Conservation (phyloP, 2,113 vertebrate species). For the Morone saxatilis region DNA sequence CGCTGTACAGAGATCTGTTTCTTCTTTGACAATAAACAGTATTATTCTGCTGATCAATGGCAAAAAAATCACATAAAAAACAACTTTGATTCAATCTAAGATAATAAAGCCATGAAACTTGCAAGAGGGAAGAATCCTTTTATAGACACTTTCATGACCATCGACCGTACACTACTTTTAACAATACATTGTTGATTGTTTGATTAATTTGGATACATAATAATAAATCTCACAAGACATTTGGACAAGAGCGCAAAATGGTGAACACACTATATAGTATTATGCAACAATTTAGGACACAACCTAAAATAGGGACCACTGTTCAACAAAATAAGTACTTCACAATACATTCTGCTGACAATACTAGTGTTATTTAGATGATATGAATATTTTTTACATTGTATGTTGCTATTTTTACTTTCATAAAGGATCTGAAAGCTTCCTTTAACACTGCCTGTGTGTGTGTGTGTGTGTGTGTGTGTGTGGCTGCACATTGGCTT, state of each 20-base stretch:
- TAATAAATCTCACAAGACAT: not conserved
- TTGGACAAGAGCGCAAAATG: not conserved
- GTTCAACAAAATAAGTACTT: not conserved
- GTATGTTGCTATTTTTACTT: not conserved
- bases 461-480: constrained; percentile 35
- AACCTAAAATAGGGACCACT: no score
- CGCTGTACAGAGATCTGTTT: no score
- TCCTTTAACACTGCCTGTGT: constrained; percentile 3
- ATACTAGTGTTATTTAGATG: not conserved
- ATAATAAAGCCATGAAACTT: not conserved
- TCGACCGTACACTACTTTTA: not conserved
- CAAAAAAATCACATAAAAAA: not conserved
- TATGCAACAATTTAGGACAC: no score
- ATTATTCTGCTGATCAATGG: not conserved
- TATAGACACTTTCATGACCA: not conserved
- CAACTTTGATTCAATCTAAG: not conserved
- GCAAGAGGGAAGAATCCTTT: not conserved
- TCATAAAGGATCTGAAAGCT: not conserved
- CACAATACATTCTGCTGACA: not conserved
- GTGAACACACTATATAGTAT: not conserved
- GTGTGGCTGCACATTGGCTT: constrained; percentile 2
- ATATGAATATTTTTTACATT: not conserved
- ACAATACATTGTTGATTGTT: not conserved
- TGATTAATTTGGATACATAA: not conserved
- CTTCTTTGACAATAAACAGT: not conserved